Conservation (phyloP, 2,113 vertebrate species). For the Rallus limicola region DNA sequence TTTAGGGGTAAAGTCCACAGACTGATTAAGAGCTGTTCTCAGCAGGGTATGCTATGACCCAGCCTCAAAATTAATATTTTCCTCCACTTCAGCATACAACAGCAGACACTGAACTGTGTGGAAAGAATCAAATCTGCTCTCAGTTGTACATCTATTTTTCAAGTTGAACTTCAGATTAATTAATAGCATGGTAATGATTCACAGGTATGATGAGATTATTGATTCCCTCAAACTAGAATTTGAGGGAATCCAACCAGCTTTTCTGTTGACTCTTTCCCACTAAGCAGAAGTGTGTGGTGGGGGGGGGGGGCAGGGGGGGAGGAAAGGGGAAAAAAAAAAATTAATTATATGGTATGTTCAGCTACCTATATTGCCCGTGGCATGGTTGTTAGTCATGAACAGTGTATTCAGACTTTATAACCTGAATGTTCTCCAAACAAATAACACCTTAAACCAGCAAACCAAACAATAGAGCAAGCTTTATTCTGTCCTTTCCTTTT, state of each 20-base stretch:
- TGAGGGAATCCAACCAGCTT: background rate
- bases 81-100: background rate
- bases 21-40: background rate
- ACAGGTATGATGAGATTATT: background rate
- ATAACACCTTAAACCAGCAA: slow-evolving; percentile 35
- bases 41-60: background rate
- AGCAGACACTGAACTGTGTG: background rate
- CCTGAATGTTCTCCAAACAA: background rate
- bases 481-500: slow-evolving; percentile 47
- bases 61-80: background rate
- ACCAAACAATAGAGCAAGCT: background rate
- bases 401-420: slow-evolving; percentile 20
- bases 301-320: too few species aligned
- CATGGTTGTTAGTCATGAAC: background rate
- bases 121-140: background rate
- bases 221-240: background rate
- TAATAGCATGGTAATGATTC: background rate
- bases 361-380: background rate
- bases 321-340: background rate
- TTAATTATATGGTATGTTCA: slow-evolving; percentile 25
- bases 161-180: background rate
- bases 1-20: background rate
- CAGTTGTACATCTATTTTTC: background rate
- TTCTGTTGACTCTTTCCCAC: background rate
- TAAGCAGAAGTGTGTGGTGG: background rate